These are phyloP conservation scores for Acromyrmex echinatior DNA, from an alignment of 1,140 invertebrate species.

Conservation along the genomic window DNA sequence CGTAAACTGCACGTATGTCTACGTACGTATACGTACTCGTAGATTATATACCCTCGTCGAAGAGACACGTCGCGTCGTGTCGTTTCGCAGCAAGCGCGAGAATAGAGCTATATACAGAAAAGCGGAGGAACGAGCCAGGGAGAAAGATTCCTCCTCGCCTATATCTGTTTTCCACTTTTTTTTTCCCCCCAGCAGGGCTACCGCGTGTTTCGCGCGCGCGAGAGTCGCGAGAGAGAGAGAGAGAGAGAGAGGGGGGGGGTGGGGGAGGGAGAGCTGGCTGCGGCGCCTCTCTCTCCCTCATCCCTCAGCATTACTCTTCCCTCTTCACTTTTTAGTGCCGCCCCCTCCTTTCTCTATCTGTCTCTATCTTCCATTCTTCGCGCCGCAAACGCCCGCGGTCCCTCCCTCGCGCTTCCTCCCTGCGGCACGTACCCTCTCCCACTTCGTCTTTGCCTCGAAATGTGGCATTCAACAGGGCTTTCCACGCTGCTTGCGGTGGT, in stretches of 20 bases:
- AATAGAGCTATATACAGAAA: not conserved
- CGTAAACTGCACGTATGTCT: constrained; percentile 64
- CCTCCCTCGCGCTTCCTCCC: constrained; percentile 36
- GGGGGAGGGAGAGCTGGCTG: constrained; percentile 34
- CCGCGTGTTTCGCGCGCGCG: too few relatives aligned
- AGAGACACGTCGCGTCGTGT: constrained; percentile 20
- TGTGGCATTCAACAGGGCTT: constrained; percentile 83
- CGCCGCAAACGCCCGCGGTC: constrained; percentile 40
- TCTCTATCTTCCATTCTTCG: constrained; percentile 43
- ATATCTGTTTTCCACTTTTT: constrained; percentile 80
- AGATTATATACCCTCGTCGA: constrained; percentile 39
- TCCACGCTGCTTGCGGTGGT: constrained; percentile 77
- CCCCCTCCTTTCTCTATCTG: constrained; percentile 58
- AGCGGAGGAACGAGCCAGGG: constrained; percentile 28
- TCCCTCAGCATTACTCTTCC: constrained; percentile 9
- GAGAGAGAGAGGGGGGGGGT: too few relatives aligned
- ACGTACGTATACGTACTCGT: too few relatives aligned
- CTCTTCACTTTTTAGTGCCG: constrained; percentile 71
- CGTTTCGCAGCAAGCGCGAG: not conserved
- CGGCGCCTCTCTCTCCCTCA: constrained; percentile 45
- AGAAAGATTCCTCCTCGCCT: constrained; percentile 74
- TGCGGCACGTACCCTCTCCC: constrained; percentile 23
- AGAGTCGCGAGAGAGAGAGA: too few relatives aligned
- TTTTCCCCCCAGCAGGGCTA: constrained; percentile 27
- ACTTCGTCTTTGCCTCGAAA: constrained; percentile 79